Evolutionary conservation across 64 coral and sea anemone species (phyloP), one percentile per base, ranked within the genome.

Genomic region (Acropora tenuis): DNA sequence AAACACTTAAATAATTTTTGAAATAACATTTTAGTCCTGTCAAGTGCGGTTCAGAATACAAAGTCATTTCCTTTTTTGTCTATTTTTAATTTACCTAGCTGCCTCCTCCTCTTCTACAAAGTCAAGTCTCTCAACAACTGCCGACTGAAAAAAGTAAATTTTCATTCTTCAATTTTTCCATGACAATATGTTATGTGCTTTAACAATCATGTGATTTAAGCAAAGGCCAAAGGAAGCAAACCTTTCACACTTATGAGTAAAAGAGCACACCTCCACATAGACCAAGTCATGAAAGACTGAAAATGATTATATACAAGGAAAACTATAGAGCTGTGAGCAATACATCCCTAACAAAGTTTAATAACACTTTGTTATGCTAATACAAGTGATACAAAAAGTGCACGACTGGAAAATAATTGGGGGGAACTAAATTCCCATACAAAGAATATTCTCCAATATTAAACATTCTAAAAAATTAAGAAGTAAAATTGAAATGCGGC

Each of bases 11-110:
- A 41, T 41, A 74, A 74, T 74, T 74, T 74, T 74, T n/a, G 42
- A 74, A 74, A 74, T 74, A 74, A 74, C 4, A 74, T 74, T 74
- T 74, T 74, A 74, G 71, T 74, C 71, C 71, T 74, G 71, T 74
- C n/a, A 74, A 41, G n/a, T 41, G 71, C 3, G 71, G 71, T 74
- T 74, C 71, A 74, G 19, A 74, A 74, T 74, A 74, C 71, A 74
- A 41, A 74, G 71, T 74, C 71, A 74, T 74, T 74, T 74, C 30
- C 30, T 74, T 74, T 73, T 74, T 74, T 74, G 71, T 74, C 71
- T 74, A 74, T 74, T 74, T 74, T 74, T 74, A 74, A 74, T 30
- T 74, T 74, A 74, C 71, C 71, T 41, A 30, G 19, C 20, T 74
- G 20, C 71, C 71, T 74, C 71, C 71, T 74, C 71, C n/a, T 41